Evolutionary conservation across 2,797 vertebrate genomes (phyloP).

Genomic region (Myripristis murdjan): DNA sequence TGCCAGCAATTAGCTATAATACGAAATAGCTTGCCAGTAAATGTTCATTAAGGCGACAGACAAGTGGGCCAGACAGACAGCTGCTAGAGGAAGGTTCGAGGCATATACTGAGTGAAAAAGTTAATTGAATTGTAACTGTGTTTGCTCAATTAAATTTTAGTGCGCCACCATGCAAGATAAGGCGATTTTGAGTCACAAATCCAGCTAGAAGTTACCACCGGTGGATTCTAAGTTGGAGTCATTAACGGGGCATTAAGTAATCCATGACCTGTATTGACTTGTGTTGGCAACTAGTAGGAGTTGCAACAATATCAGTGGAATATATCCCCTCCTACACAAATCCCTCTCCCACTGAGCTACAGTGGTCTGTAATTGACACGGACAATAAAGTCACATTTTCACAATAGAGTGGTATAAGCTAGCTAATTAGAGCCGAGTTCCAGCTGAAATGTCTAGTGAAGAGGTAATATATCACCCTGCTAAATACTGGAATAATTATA

Average conservation of each 20-base stretch:
- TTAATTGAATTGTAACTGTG: conserved; percentile 31
- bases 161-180: conserved; percentile 2
- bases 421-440: too few relatives aligned
- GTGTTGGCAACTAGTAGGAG: background rate
- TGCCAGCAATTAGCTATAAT: conserved; percentile 11
- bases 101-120: conserved; percentile 13
- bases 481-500: too few relatives aligned
- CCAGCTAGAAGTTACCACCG: background rate
- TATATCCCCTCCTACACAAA: too few relatives aligned
- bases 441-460: too few relatives aligned
- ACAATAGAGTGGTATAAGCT: too few relatives aligned
- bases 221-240: background rate
- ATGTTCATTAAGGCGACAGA: conserved; percentile 28
- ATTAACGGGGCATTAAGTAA: conserved; percentile 10
- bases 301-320: background rate
- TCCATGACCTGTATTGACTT: background rate
- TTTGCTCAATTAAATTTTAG: conserved; percentile 35
- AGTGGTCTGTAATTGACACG: background rate
- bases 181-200: conserved; percentile 10
- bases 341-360: background rate
- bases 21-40: conserved; percentile 23
- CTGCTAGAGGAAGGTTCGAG: conserved; percentile 18
- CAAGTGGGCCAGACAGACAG: conserved; percentile 33
- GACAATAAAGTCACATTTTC: background rate
- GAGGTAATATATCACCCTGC: too few relatives aligned